These are phyloP conservation scores for Rallus crepitans DNA, from an alignment of 2,797 vertebrate species.

Conservation along the genomic window DNA sequence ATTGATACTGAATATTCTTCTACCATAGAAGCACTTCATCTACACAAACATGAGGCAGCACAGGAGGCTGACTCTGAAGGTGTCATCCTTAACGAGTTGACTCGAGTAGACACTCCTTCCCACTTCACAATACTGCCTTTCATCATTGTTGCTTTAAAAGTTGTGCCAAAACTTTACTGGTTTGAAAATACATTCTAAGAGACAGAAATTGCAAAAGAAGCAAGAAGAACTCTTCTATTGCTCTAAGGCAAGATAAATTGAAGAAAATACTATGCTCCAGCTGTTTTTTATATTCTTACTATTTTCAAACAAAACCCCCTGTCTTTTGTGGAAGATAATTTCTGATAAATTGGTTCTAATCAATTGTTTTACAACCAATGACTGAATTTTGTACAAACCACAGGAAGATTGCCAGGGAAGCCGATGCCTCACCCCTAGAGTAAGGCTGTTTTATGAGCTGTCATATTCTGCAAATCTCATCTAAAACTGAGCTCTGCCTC, in stretches of 20 bases:
- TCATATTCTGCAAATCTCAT: slow-evolving; percentile 51
- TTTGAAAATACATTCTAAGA: not conserved
- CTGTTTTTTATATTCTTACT: not conserved
- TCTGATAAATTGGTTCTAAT: not conserved
- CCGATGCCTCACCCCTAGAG: not conserved
- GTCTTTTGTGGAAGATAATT: not conserved
- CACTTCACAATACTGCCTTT: not conserved
- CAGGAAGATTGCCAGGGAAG: slow-evolving; percentile 7
- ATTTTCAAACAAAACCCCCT: slow-evolving; percentile 9
- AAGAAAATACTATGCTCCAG: not conserved
- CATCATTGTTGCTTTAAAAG: not conserved
- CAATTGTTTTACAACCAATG: slow-evolving; percentile 2
- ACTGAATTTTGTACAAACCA: slow-evolving; percentile 41
- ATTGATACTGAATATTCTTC: not conserved
- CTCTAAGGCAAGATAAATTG: not conserved
- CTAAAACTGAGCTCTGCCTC: slow-evolving; percentile 45
- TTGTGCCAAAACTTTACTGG: not conserved
- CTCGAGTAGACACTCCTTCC: not conserved
- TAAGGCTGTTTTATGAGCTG: slow-evolving; percentile 7
- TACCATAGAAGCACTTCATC: not conserved
- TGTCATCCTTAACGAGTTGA: not conserved
- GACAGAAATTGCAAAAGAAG: not conserved
- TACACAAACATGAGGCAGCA: not conserved
- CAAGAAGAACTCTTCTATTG: not conserved
- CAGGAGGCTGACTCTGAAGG: not conserved